phyloP scores from a whole-genome alignment of 2,113 vertebrate genomes.

The Alosa alosa region DNA sequence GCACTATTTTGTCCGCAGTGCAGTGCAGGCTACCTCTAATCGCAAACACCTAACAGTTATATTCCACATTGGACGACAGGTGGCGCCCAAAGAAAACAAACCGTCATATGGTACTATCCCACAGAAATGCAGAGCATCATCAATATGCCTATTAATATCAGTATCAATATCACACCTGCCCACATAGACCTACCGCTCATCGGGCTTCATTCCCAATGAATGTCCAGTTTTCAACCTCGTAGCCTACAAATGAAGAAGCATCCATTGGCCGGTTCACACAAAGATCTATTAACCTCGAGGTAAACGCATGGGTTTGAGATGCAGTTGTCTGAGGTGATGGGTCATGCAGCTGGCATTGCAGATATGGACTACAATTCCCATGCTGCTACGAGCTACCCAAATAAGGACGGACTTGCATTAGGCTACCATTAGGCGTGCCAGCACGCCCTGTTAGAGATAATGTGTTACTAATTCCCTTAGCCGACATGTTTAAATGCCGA shows the following conservation, averaged over 20 bases:
- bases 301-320: background rate
- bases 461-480: too few species aligned
- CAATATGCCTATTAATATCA: background rate
- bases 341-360: too few species aligned
- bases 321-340: background rate
- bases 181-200: background rate
- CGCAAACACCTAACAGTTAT: constrained; percentile 32
- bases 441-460: too few species aligned
- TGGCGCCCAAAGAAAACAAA: background rate
- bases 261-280: background rate
- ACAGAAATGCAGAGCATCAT: too few species aligned
- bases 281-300: background rate
- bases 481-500: too few species aligned
- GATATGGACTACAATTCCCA: background rate
- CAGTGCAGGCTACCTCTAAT: constrained; percentile 55
- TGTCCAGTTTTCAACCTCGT: background rate
- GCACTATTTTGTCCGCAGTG: constrained; percentile 72
- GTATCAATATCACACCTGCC: background rate
- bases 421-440: too few species aligned
- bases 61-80: background rate
- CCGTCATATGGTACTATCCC: too few species aligned
- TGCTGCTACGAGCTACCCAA: background rate
- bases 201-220: background rate
- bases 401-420: too few species aligned
- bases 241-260: background rate